Conservation (phyloP, 2,888 invertebrate species). For the Hetaerina titia region DNA sequence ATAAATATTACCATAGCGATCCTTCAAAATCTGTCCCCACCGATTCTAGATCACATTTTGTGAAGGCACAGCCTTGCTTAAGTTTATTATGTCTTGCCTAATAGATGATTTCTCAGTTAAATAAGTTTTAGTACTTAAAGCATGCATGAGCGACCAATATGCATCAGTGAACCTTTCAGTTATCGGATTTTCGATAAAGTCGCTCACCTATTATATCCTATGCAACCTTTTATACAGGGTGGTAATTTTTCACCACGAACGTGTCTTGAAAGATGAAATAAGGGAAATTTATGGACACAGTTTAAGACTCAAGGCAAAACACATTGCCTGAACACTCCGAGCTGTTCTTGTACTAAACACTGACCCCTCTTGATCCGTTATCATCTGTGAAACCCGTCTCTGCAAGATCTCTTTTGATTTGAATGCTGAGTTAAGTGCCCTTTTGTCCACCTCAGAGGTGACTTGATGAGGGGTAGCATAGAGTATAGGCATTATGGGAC, state of each 20-base stretch:
- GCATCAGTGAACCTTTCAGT: no score
- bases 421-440: not conserved
- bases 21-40: no score
- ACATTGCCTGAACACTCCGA: not conserved
- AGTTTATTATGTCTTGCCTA: no score
- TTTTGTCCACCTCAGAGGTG: not conserved
- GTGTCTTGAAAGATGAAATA: not conserved
- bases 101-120: no score
- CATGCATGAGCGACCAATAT: no score
- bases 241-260: not conserved
- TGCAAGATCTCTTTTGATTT: not conserved
- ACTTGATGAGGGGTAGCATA: not conserved
- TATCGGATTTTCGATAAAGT: no score
- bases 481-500: not conserved
- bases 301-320: not conserved
- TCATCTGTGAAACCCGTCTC: not conserved
- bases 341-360: not conserved
- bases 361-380: not conserved
- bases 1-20: no score
- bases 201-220: not conserved
- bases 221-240: not conserved
- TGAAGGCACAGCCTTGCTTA: no score
- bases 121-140: no score
- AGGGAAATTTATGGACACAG: not conserved
- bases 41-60: no score